phyloP scores from a whole-genome alignment of 1,140 invertebrate genomes.

The Papilio dardanus region DNA sequence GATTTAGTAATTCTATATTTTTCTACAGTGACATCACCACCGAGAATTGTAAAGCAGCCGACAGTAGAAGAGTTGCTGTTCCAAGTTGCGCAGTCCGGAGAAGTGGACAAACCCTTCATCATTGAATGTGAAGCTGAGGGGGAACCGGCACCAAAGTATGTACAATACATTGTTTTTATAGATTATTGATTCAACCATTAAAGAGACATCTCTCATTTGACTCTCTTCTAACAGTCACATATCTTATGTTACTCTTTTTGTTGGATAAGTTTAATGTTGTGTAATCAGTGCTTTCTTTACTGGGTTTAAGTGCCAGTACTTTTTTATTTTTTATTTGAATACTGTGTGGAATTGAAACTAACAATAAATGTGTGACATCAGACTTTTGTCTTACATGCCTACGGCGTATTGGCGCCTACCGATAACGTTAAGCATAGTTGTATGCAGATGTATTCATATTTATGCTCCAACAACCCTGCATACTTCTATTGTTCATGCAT shows the following conservation, averaged over 20 bases:
- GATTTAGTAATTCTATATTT: slow-evolving; percentile 14
- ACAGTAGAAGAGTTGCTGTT: slow-evolving; percentile 94
- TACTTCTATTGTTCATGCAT: background rate
- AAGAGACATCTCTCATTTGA: background rate
- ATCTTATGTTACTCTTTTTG: background rate
- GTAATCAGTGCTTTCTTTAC: background rate
- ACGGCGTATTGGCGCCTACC: background rate
- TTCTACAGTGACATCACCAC: slow-evolving; percentile 90
- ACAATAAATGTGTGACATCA: no score
- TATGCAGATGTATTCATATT: background rate
- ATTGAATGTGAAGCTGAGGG: slow-evolving; percentile 97
- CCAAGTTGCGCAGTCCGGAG: slow-evolving; percentile 91
- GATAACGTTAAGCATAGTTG: background rate
- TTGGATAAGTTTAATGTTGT: background rate
- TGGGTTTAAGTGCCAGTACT: background rate
- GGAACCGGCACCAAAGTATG: slow-evolving; percentile 93
- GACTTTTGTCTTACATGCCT: background rate
- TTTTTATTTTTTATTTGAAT: background rate
- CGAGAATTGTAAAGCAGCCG: slow-evolving; percentile 95
- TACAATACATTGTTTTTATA: slow-evolving; percentile 41
- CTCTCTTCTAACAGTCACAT: no score
- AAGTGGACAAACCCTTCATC: slow-evolving; percentile 96
- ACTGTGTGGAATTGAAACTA: no score
- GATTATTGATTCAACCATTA: background rate
- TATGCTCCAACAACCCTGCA: background rate